These are phyloP conservation scores for Drosophila repletoides DNA, from an alignment of 1,140 invertebrate species.

Conservation along the genomic window DNA sequence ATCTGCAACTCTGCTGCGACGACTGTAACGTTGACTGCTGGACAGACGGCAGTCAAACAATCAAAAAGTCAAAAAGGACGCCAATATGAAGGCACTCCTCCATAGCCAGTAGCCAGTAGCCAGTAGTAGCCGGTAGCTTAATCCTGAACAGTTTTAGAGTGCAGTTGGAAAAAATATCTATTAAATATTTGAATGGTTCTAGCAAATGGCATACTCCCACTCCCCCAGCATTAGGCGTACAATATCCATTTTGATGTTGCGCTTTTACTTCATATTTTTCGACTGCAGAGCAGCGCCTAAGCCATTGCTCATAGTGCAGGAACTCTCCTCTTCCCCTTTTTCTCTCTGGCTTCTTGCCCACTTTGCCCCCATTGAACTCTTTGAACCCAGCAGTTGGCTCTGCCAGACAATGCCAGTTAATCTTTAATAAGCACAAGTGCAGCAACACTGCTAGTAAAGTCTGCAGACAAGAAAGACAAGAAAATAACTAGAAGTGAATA, in stretches of 20 bases:
- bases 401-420: slow-evolving; percentile 71
- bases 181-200: slow-evolving; percentile 66
- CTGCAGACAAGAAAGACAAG: slow-evolving; percentile 19
- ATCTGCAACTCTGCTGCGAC: not conserved
- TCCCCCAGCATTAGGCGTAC: slow-evolving; percentile 53
- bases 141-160: slow-evolving; percentile 46
- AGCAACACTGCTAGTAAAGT: slow-evolving; percentile 26
- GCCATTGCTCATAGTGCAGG: slow-evolving; percentile 18
- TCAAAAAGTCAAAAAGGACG: slow-evolving; percentile 4
- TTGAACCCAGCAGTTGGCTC: slow-evolving; percentile 12
- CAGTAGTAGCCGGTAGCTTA: slow-evolving; percentile 68
- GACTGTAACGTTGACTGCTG: slow-evolving; percentile 6
- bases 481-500: slow-evolving; percentile 51
- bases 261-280: slow-evolving; percentile 69
- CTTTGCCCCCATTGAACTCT: slow-evolving; percentile 15
- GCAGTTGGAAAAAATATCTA: slow-evolving; percentile 42
- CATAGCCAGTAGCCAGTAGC: slow-evolving; percentile 40
- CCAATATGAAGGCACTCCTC: not conserved
- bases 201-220: slow-evolving; percentile 21
- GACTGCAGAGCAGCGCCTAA: slow-evolving; percentile 33
- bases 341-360: not conserved
- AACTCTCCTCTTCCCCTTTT: not conserved
- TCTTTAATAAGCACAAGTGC: slow-evolving; percentile 72
- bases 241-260: slow-evolving; percentile 61
- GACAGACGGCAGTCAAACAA: slow-evolving; percentile 4